These are phyloP conservation scores for Glaucopsyche alexis DNA, from an alignment of 2,888 invertebrate species.

Conservation along the genomic window DNA sequence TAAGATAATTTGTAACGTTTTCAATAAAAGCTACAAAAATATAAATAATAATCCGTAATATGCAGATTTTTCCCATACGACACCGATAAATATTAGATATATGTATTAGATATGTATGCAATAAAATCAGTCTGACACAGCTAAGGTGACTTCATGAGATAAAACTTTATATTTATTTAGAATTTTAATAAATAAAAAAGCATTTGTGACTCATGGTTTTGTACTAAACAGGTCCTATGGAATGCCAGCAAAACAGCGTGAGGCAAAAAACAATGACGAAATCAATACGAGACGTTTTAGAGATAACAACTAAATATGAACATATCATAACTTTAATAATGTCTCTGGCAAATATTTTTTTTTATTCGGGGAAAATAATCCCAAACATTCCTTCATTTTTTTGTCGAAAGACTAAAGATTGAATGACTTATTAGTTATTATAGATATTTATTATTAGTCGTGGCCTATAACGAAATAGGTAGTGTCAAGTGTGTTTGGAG, in stretches of 20 bases:
- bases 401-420: background rate
- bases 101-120: background rate
- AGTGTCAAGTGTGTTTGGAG: too few species aligned
- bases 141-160: constrained; percentile 21
- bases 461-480: too few species aligned
- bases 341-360: background rate
- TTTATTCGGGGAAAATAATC: background rate
- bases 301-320: background rate
- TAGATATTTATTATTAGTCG: too few species aligned
- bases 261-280: constrained; percentile 21
- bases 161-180: constrained; percentile 23
- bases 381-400: background rate
- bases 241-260: constrained; percentile 27
- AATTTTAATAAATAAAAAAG: background rate
- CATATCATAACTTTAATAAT: background rate
- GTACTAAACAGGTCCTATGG: constrained; percentile 34
- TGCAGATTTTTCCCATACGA: background rate
- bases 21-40: background rate
- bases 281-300: constrained; percentile 2
- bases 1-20: background rate
- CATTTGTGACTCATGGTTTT: constrained; percentile 34
- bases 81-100: background rate
- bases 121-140: constrained; percentile 12
- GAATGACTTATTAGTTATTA: background rate
- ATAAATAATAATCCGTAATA: constrained; percentile 5